Conservation (phyloP, 2,113 vertebrate species). For the Phalacrocorax pelagicus region DNA sequence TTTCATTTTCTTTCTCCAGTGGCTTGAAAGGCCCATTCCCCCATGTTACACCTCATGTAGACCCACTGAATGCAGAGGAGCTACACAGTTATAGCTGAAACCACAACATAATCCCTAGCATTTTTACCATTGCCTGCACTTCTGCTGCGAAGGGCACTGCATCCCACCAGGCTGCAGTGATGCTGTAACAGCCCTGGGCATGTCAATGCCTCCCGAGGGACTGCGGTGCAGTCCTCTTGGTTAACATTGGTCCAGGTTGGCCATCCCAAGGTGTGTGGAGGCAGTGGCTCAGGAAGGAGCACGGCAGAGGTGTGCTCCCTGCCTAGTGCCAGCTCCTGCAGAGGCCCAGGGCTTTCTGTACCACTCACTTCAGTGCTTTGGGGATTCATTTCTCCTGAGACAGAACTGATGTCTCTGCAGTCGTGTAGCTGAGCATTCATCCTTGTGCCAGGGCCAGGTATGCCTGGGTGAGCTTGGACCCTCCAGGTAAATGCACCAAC, state of each 20-base stretch:
- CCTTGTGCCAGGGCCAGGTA: neutral
- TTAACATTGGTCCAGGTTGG: neutral
- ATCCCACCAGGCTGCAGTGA: neutral
- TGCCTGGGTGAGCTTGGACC: neutral
- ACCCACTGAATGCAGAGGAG: neutral
- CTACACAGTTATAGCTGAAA: neutral
- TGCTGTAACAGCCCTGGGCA: neutral
- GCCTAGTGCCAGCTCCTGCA: rapidly evolving
- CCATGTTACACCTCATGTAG: rapidly evolving
- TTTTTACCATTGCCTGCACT: neutral
- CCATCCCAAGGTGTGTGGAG: neutral
- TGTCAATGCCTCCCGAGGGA: neutral
- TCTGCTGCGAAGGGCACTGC: neutral
- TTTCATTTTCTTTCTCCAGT: neutral
- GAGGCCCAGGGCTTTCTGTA: neutral
- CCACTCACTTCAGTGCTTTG: neutral
- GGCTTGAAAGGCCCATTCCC: neutral
- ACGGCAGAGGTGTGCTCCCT: neutral
- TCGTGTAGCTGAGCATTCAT: neutral
- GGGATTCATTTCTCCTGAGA: neutral
- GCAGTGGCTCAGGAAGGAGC: neutral
- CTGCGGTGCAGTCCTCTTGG: neutral
- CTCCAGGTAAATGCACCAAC: neutral
- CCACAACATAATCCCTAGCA: neutral
- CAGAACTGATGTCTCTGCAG: neutral